Base-by-base conservation (phyloP, 2,797 vertebrate species). In the Hypotaenidia philippensis region DNA sequence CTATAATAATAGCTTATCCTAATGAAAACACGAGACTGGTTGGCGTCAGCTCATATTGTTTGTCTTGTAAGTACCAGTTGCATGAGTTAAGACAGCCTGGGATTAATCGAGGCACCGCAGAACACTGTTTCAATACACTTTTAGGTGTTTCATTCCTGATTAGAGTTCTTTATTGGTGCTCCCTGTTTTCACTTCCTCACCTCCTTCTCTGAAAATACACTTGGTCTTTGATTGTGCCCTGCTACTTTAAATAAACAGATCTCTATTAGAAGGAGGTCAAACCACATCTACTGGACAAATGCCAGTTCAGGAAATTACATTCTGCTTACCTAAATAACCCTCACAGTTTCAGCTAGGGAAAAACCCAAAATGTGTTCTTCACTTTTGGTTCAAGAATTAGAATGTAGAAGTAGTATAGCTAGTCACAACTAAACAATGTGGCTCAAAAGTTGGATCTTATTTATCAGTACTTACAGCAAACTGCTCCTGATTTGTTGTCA, bases 241-340 rank as follows among this genome's bases (percentile, higher is more conserved):
- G 86, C 69, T 94, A 82, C 63, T 93, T 93, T 84, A 94, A 95
- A 92, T 92, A 95, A 96, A 90, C 56, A 92, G 57, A 71, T 88
- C 77, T 90, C 66, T 56, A 40, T 92, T 86, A 89, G 27, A 78
- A 74, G 27, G 72, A 76, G 72, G 92, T 86, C 53, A 93, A 96
- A 86, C 61, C 82, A 76, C 59, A 81, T 34, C 52, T 45, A 75
- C 44, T 94, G 84, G 82, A 92, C 21, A 94, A 88, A 92, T 83
- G 91, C 79, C 93, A 96, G 29, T 65, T 87, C 91, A 95, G 91
- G 93, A 96, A 96, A 96, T 95, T 93, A 75, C 87, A 88, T 92
- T 84, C 80, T 84, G 21, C 63, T 77, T 94, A 64, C 82, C 57
- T 82, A 93, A 95, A 94, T 61, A 95, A 79, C 9, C 9, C 17